Evolutionary conservation across 2,888 invertebrate species (phyloP), one percentile per base, ranked within the genome.

Genomic region (Tricholauxania praeusta): DNA sequence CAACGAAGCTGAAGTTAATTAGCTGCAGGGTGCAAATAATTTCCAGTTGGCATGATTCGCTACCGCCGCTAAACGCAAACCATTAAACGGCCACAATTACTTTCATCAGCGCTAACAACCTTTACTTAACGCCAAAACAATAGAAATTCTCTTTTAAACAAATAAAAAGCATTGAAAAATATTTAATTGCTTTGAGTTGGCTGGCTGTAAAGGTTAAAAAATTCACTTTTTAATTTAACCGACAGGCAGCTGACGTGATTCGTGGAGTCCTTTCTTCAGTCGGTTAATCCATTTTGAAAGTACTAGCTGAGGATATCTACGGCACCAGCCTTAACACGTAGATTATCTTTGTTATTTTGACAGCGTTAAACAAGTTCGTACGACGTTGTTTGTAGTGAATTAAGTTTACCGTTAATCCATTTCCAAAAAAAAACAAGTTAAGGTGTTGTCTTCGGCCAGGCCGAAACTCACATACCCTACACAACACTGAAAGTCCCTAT

Each of bases 91-190:
- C 71, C 77, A 76, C 75, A 79, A 82, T 81, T 81, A 79, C 79
- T 81, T 81, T 72, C 79, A 78, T 78, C 77, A 79, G 53, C 69
- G 57, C 77, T 78, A 75, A 71, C 74, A 74, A 69, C 71, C 75
- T 76, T 73, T 63, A 69, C 60, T 48, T 48, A 65, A 17, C 60
- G 63, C 72, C 47, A 75, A 69, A 75, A 74, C 74, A 76, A 77
- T 76, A 75, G 72, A 73, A 39, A 72, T 72, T 73, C 71, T 69
- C 71, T 66, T 73, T 66, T 67, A 73, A 73, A 73, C 65, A 69
- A 73, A 73, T 73, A 66, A 73, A 53, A 71, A 60, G 60, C 59
- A 53, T 39, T 17, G 32, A 69, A 69, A 70, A 70, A 70, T 52
- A 39, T 52, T 62, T 70, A 70, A 70, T 70, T 70, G 63, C 70